Percentiles rank a stretch among this genome's conserved stretches.
Evolutionary conservation across 2,113 vertebrate genomes (phyloP).

Genomic region (Bos indicus): DNA sequence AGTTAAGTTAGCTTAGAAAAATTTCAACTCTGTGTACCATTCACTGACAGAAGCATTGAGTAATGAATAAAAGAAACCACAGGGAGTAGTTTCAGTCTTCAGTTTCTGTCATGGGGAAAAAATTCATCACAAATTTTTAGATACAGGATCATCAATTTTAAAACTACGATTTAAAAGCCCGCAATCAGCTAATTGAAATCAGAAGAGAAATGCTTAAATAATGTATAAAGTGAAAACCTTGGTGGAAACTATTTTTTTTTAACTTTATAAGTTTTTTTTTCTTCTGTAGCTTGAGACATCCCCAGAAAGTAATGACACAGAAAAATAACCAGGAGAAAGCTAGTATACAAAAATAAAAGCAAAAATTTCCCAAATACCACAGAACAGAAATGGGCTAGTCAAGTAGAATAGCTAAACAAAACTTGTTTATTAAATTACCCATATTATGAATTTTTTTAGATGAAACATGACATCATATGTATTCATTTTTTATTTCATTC

Average conservation of each 20-base stretch:
- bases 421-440: neutral
- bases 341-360: neutral
- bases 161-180: conserved; percentile 28
- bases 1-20: conserved; percentile 9
- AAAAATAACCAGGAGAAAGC: neutral
- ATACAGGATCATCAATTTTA: conserved; percentile 11
- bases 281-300: neutral
- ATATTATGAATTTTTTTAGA: neutral
- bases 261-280: neutral
- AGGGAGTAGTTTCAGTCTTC: conserved; percentile 33
- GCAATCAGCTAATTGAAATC: conserved; percentile 21
- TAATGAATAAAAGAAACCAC: conserved; percentile 42
- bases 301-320: neutral
- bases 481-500: neutral
- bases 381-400: neutral
- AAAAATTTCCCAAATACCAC: neutral
- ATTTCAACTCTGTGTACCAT: conserved; percentile 16
- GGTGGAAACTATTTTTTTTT: neutral
- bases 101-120: conserved; percentile 25
- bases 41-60: conserved; percentile 51
- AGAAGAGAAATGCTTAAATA: conserved; percentile 24
- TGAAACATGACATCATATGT: neutral
- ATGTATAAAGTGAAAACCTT: neutral
- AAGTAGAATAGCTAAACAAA: neutral
- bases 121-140: conserved; percentile 52